Conservation (phyloP, 2,888 invertebrate genomes). For the Crematogaster levior region DNA sequence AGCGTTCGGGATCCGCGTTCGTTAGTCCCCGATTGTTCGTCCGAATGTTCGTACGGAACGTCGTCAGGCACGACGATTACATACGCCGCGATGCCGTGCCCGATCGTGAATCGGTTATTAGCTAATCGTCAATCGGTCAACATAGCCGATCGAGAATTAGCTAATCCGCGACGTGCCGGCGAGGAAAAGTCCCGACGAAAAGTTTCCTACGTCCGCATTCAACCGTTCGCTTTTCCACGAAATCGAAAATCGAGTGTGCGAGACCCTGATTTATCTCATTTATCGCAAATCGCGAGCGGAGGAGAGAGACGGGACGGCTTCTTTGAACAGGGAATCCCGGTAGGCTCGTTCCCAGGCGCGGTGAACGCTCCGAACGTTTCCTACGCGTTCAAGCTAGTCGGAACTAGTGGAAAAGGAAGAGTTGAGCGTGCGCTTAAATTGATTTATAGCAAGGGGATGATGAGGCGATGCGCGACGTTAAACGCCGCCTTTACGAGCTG, state of each 20-base stretch:
- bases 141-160: background rate
- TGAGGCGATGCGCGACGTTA: constrained; percentile 83
- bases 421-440: constrained; percentile 74
- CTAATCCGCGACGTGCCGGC: background rate
- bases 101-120: constrained; percentile 30
- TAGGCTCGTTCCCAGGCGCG: background rate
- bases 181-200: background rate
- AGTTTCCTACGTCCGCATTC: no score
- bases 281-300: background rate
- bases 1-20: constrained; percentile 51
- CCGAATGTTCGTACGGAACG: constrained; percentile 4
- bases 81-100: background rate
- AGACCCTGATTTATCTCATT: background rate
- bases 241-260: background rate
- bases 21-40: constrained; percentile 52
- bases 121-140: constrained; percentile 37
- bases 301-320: background rate
- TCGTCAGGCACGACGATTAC: constrained; percentile 10
- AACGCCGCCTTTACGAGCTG: constrained; percentile 83
- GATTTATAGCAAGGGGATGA: constrained; percentile 84
- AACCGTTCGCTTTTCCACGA: background rate
- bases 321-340: background rate
- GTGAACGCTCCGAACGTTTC: background rate
- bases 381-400: constrained; percentile 43
- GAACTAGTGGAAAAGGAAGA: constrained; percentile 38